These are phyloP conservation scores for Mixornis gularis DNA, from an alignment of 2,113 vertebrate genomes.

Conservation along the genomic window DNA sequence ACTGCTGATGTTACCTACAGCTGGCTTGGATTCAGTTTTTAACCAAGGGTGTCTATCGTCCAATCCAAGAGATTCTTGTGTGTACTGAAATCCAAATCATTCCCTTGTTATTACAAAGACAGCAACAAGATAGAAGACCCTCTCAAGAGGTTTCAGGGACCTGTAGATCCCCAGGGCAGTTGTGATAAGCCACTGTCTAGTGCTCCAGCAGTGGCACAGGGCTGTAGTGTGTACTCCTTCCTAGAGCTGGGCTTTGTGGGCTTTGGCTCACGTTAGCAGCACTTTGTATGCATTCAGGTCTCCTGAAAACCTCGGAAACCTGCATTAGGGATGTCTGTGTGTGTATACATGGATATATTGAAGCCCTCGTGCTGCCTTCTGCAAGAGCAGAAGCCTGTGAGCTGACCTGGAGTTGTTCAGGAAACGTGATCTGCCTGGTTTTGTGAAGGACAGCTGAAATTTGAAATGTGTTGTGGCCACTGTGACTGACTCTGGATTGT, in stretches of 20 bases:
- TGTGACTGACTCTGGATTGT: background rate
- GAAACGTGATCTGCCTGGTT: background rate
- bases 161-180: background rate
- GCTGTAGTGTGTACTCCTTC: background rate
- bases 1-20: background rate
- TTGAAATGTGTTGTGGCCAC: background rate
- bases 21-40: background rate
- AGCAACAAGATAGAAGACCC: background rate
- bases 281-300: background rate
- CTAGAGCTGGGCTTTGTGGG: background rate
- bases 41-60: background rate
- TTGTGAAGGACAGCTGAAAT: background rate
- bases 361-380: background rate
- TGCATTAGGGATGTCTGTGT: background rate
- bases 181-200: background rate
- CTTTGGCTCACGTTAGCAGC: background rate
- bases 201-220: background rate
- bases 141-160: background rate
- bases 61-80: background rate
- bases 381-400: background rate
- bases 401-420: background rate
- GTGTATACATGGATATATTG: background rate
- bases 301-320: background rate
- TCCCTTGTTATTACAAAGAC: background rate
- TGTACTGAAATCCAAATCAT: background rate